These are phyloP conservation scores for Thysanoteuthis rhombus DNA, from an alignment of 2,888 invertebrate species.

Conservation along the genomic window DNA sequence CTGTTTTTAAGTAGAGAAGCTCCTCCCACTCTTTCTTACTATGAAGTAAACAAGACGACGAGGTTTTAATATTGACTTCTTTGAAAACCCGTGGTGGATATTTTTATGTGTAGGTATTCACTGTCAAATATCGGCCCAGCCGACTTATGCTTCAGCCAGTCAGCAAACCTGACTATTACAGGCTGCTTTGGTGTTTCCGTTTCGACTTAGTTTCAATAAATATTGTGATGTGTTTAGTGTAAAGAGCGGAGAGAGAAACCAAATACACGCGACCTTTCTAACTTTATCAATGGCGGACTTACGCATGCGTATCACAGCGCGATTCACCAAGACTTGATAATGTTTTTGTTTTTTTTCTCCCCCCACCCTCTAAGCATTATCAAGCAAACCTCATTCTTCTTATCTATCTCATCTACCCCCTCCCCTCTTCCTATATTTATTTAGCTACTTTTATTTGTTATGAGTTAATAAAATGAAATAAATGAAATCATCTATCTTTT, in stretches of 20 bases:
- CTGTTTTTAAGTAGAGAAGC: background rate
- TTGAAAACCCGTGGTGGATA: background rate
- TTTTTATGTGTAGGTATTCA: background rate
- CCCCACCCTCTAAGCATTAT: background rate
- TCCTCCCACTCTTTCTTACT: background rate
- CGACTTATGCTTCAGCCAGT: background rate
- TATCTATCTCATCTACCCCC: background rate
- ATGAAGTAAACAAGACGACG: slow-evolving; percentile 12
- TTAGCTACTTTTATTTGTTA: too few relatives aligned
- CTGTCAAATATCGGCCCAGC: background rate
- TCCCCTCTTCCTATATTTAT: background rate
- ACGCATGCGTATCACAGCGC: slow-evolving; percentile 13
- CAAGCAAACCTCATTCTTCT: background rate
- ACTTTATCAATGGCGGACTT: slow-evolving; percentile 31
- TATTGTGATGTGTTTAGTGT: background rate
- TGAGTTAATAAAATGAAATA: too few relatives aligned
- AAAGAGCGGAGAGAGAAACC: too few relatives aligned
- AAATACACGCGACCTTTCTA: background rate
- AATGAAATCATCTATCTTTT: too few relatives aligned
- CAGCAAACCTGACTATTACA: too few relatives aligned
- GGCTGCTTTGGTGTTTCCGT: background rate
- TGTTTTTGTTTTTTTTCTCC: background rate
- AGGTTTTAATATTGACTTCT: too few relatives aligned
- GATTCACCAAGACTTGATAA: background rate
- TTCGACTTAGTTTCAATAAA: background rate